phyloP scores from a whole-genome alignment of 2,797 vertebrate genomes.

The Jordanella pulchra region DNA sequence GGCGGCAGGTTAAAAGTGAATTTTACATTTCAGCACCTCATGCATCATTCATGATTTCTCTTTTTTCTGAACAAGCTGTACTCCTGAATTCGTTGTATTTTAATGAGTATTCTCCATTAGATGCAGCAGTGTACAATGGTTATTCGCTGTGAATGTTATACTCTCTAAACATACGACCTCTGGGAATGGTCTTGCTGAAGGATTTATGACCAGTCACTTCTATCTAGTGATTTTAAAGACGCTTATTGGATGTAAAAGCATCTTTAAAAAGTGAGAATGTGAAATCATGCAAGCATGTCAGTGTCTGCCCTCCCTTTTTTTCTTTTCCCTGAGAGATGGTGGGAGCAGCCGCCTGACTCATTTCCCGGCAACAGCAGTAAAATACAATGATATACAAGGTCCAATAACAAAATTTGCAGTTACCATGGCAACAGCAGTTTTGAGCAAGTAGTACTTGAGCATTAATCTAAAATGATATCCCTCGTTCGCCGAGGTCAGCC shows the following conservation, averaged over 20 bases:
- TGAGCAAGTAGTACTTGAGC: conserved; percentile 54
- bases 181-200: neutral
- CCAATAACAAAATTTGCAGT: conserved; percentile 75
- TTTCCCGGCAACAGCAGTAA: conserved; percentile 62
- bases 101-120: conserved; percentile 20
- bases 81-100: conserved; percentile 12
- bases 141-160: conserved; percentile 3
- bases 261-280: neutral
- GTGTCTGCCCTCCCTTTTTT: neutral
- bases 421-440: conserved; percentile 81
- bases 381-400: conserved; percentile 70
- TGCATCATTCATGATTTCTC: conserved; percentile 42
- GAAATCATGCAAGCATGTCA: neutral
- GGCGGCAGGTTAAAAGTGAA: conserved; percentile 27
- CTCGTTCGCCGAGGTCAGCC: conserved; percentile 27
- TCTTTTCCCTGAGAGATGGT: conserved; percentile 25
- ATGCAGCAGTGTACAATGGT: neutral
- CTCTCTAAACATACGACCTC: neutral
- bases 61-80: conserved; percentile 21
- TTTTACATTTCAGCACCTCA: conserved; percentile 25
- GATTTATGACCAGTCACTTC: neutral
- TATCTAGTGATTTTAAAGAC: conserved; percentile 10
- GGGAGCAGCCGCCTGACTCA: conserved; percentile 30
- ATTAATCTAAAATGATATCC: conserved; percentile 49
- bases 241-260: conserved; percentile 7